Percentiles rank a stretch among this genome's conserved stretches.
phyloP scores from a whole-genome alignment of 2,797 vertebrate genomes.

The Paratrypauchen microcephalus region DNA sequence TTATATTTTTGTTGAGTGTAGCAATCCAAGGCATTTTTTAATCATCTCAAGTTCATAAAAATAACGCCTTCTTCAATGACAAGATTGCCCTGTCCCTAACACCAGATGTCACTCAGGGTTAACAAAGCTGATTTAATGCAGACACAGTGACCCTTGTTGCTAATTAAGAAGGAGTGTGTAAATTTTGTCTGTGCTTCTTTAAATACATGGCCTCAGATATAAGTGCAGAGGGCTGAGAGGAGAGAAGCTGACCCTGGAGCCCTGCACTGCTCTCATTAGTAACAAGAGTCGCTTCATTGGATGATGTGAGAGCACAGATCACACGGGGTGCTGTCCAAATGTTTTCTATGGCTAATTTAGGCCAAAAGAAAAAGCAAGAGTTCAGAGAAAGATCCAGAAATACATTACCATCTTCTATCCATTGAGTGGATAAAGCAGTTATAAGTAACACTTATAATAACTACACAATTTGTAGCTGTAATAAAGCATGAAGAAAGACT shows the following conservation, averaged over 20 bases:
- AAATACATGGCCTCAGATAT: constrained; percentile 36
- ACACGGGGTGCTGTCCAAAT: constrained; percentile 31
- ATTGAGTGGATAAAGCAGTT: neutral
- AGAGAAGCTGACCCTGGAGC: constrained; percentile 57
- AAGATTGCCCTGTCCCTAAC: constrained; percentile 23
- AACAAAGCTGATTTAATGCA: constrained; percentile 57
- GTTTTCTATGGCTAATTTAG: constrained; percentile 28
- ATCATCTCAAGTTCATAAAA: neutral
- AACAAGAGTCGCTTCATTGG: constrained; percentile 69
- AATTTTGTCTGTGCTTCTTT: constrained; percentile 33
- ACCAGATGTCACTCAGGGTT: constrained; percentile 34
- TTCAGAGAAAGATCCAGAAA: neutral
- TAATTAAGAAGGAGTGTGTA: constrained; percentile 55
- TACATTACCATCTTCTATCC: neutral
- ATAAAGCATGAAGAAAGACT: too few species aligned
- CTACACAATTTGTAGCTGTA: too few species aligned
- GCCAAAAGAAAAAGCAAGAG: constrained; percentile 12
- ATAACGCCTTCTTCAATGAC: constrained; percentile 4
- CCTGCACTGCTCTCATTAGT: constrained; percentile 67
- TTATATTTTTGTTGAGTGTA: too few species aligned
- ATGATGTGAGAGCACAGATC: constrained; percentile 57
- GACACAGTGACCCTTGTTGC: constrained; percentile 46
- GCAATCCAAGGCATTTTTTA: neutral
- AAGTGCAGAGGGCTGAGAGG: constrained; percentile 23
- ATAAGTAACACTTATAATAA: too few species aligned